These are phyloP conservation scores for Mesembrinibis cayennensis DNA, from an alignment of 2,113 vertebrate species.

Conservation along the genomic window DNA sequence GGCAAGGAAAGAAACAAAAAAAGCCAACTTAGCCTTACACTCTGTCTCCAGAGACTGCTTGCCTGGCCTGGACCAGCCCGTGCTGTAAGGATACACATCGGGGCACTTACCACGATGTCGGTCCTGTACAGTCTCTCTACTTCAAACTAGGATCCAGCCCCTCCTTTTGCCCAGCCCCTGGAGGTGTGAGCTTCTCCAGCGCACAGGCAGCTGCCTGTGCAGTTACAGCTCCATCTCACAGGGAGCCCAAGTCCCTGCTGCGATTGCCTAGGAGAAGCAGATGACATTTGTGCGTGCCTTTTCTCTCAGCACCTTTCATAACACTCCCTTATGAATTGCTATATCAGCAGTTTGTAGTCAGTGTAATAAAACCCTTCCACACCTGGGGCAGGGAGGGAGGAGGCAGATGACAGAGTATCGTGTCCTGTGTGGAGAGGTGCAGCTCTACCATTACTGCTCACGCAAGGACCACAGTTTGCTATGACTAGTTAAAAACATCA, in stretches of 20 bases:
- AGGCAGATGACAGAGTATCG: rapidly evolving
- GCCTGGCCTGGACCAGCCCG: not conserved
- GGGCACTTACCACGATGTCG: not conserved
- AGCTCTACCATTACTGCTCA: not conserved
- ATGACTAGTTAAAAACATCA: not conserved
- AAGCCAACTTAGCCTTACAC: not conserved
- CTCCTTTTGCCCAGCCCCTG: not conserved
- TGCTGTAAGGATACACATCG: not conserved
- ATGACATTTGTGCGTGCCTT: not conserved
- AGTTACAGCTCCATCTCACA: not conserved
- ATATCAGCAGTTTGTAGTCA: not conserved
- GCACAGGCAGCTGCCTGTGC: rapidly evolving
- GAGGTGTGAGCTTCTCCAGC: not conserved
- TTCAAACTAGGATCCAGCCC: not conserved
- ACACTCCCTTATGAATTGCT: not conserved
- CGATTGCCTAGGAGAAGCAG: rapidly evolving
- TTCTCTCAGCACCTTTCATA: not conserved
- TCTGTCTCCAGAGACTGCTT: not conserved
- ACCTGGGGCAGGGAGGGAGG: not conserved
- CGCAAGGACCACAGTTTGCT: not conserved
- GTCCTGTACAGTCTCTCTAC: not conserved
- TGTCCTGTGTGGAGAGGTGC: too few species aligned
- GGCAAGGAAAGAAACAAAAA: not conserved
- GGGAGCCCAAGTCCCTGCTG: not conserved
- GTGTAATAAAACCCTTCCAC: not conserved